Evolutionary conservation across 2,888 invertebrate species (phyloP).

Genomic region (Phyllotreta striolata): DNA sequence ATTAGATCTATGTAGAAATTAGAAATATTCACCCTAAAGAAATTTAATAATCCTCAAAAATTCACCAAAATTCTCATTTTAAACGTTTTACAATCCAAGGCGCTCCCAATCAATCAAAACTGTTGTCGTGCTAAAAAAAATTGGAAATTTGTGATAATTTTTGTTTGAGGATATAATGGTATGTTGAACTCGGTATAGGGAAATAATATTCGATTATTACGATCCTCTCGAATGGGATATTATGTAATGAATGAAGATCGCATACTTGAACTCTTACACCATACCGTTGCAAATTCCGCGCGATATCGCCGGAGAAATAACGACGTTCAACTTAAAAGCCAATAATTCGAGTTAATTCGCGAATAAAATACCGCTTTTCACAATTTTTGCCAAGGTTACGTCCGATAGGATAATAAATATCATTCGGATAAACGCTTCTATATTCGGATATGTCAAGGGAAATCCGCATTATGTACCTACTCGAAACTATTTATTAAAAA

Average conservation of each 20-base stretch:
- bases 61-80: too few relatives aligned
- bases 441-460: constrained; percentile 17
- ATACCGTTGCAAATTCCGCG: constrained; percentile 39
- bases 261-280: constrained; percentile 41
- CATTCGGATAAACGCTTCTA: not conserved
- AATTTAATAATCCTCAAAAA: too few relatives aligned
- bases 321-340: constrained; percentile 37
- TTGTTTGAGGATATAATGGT: too few relatives aligned
- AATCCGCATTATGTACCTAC: not conserved
- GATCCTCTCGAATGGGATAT: constrained; percentile 31
- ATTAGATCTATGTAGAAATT: too few relatives aligned
- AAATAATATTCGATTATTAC: constrained; percentile 37
- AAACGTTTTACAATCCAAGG: too few relatives aligned
- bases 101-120: too few relatives aligned
- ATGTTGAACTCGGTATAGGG: constrained; percentile 34
- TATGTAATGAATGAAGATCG: constrained; percentile 40
- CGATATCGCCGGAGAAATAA: constrained; percentile 32
- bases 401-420: constrained; percentile 10
- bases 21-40: too few relatives aligned
- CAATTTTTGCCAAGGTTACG: constrained; percentile 11
- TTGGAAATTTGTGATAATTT: too few relatives aligned
- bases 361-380: constrained; percentile 12
- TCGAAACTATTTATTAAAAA: too few relatives aligned
- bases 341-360: constrained; percentile 38
- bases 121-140: too few relatives aligned